A percentile compares a stretch with the other conserved stretches of the same genome.
Evolutionary conservation across 2,797 vertebrate genomes (phyloP).

Genomic region (Perodicticus potto): DNA sequence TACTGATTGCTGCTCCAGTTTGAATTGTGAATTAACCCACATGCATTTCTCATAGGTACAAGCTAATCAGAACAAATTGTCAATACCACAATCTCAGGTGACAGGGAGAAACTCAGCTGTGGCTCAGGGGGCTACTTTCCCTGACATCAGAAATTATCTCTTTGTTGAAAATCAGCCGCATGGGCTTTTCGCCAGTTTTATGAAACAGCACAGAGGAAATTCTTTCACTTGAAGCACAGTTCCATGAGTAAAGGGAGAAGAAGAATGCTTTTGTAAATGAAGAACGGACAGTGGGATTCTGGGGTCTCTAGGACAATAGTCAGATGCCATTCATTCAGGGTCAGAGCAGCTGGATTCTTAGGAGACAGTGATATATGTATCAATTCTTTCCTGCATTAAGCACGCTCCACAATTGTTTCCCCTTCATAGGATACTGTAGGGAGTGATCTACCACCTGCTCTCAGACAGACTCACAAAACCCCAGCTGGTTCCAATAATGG

Average conservation of each 20-base stretch:
- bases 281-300: neutral
- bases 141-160: neutral
- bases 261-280: neutral
- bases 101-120: neutral
- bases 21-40: constrained; percentile 1
- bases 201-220: constrained; percentile 15
- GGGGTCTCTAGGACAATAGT: neutral
- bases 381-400: neutral
- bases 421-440: neutral
- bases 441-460: neutral
- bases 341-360: neutral
- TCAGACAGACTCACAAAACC: neutral
- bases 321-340: neutral
- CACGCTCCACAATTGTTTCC: neutral
- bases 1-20: constrained; percentile 24
- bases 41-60: neutral
- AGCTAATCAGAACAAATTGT: constrained; percentile 55
- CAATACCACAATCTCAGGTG: neutral
- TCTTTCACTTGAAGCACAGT: neutral
- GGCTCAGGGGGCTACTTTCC: neutral
- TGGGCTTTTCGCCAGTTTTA: neutral
- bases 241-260: neutral
- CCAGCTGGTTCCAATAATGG: neutral
- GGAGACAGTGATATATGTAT: neutral
- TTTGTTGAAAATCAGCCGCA: constrained; percentile 61